Evolutionary conservation across 2,888 invertebrate genomes (phyloP), one percentile per base, ranked within the genome.

Genomic region (Andrena trimmerana): DNA sequence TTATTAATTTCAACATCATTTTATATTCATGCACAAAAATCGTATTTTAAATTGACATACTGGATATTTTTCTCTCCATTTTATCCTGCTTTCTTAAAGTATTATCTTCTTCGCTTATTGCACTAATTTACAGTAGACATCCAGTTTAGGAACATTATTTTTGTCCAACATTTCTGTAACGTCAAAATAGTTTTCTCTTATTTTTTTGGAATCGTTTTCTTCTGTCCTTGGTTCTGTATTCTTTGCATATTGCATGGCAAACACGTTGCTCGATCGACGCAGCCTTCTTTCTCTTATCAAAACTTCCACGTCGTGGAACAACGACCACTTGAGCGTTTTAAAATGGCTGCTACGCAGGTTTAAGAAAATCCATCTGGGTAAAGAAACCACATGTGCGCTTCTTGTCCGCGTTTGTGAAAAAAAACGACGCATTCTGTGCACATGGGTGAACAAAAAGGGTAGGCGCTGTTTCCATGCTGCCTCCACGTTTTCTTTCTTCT

Each of bases 391-490:
- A 68, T 54, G 75, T 68, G 65, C 50, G 70, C 13, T 10, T 13
- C 8, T n/a, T 13, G 48, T 69, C 8, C 20, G 71, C 54, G 36
- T 74, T 66, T 24, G 70, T 79, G 54, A 27, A 24, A 74, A 70
- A 27, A 27, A 72, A 6, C 29, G 24, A 24, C 48, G 57, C 79
- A 63, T 73, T 68, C 63, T 7, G 67, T 71, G 67, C 81, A 75
- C 71, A 62, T 62, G 75, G 54, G 29, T 42, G 77, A 77, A 62
- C 76, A 77, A 57, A 79, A 79, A 72, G 80, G 66, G 52, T 73
- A 52, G 13, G 48, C 66, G 68, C 70, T 54, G 84, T 84, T 86
- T 84, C 74, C 72, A 76, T 62, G 72, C 75, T 65, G 62, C 33
- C 73, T 62, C 63, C 52, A 48, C 52, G 42, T 74, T 81, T 69